Evolutionary conservation across 2,888 invertebrate genomes (phyloP).

Genomic region (Trichogramma evanescens): DNA sequence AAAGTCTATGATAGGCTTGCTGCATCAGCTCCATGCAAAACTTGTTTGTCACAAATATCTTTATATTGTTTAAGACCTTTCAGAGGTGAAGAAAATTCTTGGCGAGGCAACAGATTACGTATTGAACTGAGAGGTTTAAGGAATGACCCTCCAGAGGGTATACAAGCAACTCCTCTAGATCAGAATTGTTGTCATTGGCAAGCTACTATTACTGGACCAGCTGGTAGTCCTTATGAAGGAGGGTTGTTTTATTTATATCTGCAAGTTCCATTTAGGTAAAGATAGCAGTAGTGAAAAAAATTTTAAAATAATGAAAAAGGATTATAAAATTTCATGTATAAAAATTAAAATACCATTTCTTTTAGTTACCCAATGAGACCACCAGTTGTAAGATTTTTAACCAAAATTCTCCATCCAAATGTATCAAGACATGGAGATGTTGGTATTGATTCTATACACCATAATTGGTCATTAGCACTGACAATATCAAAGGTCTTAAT

Average conservation of each 20-base stretch:
- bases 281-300: constrained; percentile 16
- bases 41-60: constrained; percentile 81
- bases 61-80: constrained; percentile 55
- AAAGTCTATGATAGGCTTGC: constrained; percentile 58
- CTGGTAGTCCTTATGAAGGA: constrained; percentile 89
- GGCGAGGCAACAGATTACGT: constrained; percentile 72
- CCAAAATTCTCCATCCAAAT: constrained; percentile 90
- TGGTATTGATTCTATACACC: constrained; percentile 89
- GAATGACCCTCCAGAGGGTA: constrained; percentile 78
- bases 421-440: constrained; percentile 92
- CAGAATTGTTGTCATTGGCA: constrained; percentile 85
- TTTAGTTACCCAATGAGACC: constrained; percentile 81
- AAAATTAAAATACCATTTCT: neutral
- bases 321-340: neutral
- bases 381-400: constrained; percentile 84
- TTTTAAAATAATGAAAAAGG: constrained; percentile 6
- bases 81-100: constrained; percentile 66
- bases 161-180: constrained; percentile 75
- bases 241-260: constrained; percentile 86
- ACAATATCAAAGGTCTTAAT: constrained; percentile 84
- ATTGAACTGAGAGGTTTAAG: constrained; percentile 67
- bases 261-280: constrained; percentile 74
- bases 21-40: constrained; percentile 60
- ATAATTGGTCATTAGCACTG: constrained; percentile 92
- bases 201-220: constrained; percentile 85